phyloP scores from a whole-genome alignment of 2,888 invertebrate genomes.

The Rutpela maculata region DNA sequence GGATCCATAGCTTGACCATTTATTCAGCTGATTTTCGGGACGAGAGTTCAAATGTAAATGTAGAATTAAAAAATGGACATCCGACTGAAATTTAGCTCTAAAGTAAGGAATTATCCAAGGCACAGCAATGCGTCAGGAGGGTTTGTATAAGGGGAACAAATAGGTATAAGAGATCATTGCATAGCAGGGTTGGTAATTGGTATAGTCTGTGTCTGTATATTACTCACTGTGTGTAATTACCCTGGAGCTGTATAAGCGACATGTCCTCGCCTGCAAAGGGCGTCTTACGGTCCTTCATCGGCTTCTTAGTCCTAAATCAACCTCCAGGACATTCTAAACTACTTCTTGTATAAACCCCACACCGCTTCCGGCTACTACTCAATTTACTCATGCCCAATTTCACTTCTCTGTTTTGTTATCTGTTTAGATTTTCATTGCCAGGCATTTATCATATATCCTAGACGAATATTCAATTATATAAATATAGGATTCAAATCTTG shows the following conservation, averaged over 20 bases:
- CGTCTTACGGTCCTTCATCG: constrained; percentile 63
- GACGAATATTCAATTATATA: neutral
- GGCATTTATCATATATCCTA: constrained; percentile 41
- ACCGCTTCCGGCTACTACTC: constrained; percentile 61
- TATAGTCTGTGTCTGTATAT: constrained; percentile 70
- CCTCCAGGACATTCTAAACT: constrained; percentile 69
- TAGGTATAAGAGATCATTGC: constrained; percentile 58
- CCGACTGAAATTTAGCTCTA: constrained; percentile 26
- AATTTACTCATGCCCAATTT: constrained; percentile 60
- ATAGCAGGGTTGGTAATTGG: constrained; percentile 70
- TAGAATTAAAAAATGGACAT: constrained; percentile 23
- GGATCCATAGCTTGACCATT: too few species aligned
- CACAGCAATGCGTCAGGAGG: constrained; percentile 58
- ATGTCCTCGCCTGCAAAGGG: constrained; percentile 73
- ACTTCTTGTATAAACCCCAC: constrained; percentile 66
- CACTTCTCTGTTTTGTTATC: constrained; percentile 54
- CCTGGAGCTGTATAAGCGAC: constrained; percentile 72
- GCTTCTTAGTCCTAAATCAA: constrained; percentile 65
- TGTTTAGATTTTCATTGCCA: constrained; percentile 49
- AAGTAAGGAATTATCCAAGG: constrained; percentile 49
- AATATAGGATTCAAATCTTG: neutral
- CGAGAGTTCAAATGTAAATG: neutral
- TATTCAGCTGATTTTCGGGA: too few species aligned
- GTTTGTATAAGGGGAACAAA: constrained; percentile 50
- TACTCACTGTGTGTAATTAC: constrained; percentile 74